Base-by-base conservation (phyloP, 2,797 vertebrate species). In the Helarctos malayanus region DNA sequence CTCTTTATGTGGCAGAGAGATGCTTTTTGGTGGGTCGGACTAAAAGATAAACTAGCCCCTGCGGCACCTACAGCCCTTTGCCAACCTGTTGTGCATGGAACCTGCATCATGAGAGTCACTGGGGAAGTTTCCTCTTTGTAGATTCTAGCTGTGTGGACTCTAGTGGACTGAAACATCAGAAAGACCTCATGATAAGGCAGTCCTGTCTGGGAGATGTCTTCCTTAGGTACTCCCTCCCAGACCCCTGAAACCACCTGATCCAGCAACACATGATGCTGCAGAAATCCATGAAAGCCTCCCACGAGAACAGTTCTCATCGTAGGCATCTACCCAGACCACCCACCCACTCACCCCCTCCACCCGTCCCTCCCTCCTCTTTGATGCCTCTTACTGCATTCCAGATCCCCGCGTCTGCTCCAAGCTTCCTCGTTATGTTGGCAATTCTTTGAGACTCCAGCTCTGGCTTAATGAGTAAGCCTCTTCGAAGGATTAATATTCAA, bases 401-500 rank as follows among this genome's bases (percentile, higher is more conserved):
- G 45, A 65, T 38, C 56, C 23, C 57, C 1, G 4, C 12, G 61
- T 86, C 79, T 49, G 61, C 27, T 63, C 38, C 45, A 75, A 41
- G 68, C 13, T 71, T 81, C 54, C 57, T 61, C 19, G 16, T 13
- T 29, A 16, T 13, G n/a, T 68, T 69, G 85, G 73, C 45, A 69
- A 32, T 59, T 47, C n/a, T 85, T 69, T 63, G 52, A 78, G 59
- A 82, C 61, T 85, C 19, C 27, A 79, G 23, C 57, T 38, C 91
- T 94, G 78, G 11, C 41, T 94, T 69, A 54, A 23, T 47, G 38
- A 73, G 23, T 4, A 49, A 49, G 10, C 15, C 23, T 11, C 35
- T 95, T 82, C 41, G 57, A 76, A 90, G 9, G 65, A 23, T 41
- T 86, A 86, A 52, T 86, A 65, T 69, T 91, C 47, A 89, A 68